Evolutionary conservation across 92 coral and sea anemone species (phyloP).

Genomic region (Zoanthus sansibaricus): DNA sequence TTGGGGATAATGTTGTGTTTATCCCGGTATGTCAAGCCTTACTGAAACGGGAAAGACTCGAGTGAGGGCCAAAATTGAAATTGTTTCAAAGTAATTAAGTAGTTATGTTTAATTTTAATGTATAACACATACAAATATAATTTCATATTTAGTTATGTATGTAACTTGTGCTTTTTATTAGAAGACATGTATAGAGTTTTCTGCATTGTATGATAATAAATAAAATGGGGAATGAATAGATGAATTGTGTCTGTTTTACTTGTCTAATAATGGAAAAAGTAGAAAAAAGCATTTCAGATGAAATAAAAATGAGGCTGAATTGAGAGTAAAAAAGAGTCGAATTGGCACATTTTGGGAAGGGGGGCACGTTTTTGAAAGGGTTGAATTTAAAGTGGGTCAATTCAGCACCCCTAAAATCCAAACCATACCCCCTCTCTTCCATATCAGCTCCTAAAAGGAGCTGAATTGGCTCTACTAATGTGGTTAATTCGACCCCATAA

Average conservation of each 20-base stretch:
- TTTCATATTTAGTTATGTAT: too few species aligned
- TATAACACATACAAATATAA: too few species aligned
- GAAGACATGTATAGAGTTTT: not conserved
- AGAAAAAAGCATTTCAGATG: not conserved
- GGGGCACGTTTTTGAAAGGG: too few species aligned
- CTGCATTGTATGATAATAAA: not conserved
- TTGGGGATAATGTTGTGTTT: not conserved
- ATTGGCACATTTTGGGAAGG: not conserved
- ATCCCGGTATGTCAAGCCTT: not conserved
- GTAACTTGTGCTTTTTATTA: too few species aligned
- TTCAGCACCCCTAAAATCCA: constrained; percentile 6
- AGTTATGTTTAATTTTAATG: too few species aligned
- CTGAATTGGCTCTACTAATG: not conserved
- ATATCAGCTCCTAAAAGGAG: not conserved
- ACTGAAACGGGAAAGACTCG: not conserved
- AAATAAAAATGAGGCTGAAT: not conserved
- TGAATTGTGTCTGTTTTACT: not conserved
- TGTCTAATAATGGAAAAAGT: not conserved
- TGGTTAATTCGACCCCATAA: not conserved
- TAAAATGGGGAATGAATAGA: constrained; percentile 9
- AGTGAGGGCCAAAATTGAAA: too few species aligned
- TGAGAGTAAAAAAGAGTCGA: not conserved
- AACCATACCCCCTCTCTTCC: not conserved
- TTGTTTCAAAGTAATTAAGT: not conserved
- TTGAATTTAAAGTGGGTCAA: not conserved